phyloP scores from a whole-genome alignment of 92 coral and sea anemone species.

The Palythoa grandiflora region DNA sequence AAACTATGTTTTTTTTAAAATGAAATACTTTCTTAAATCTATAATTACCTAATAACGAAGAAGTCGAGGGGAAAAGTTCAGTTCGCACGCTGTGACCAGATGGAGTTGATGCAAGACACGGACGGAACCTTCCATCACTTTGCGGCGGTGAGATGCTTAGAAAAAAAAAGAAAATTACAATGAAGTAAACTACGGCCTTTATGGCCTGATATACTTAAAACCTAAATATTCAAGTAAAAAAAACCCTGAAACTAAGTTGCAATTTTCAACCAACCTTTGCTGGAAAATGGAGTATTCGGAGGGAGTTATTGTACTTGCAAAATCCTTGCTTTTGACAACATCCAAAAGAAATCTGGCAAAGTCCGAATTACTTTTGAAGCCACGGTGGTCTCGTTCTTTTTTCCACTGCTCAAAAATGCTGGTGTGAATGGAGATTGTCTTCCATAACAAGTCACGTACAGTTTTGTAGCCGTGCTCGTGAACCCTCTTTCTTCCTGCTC shows the following conservation, averaged over 20 bases:
- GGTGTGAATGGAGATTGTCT: conserved; percentile 29
- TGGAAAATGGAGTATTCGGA: background rate
- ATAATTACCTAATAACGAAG: conserved; percentile 35
- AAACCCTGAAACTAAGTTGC: no score
- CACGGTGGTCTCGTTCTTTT: conserved; percentile 14
- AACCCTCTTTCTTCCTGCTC: conserved; percentile 10
- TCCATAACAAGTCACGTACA: background rate
- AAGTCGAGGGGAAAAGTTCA: conserved; percentile 11
- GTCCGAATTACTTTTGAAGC: conserved; percentile 27
- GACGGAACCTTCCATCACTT: conserved; percentile 1
- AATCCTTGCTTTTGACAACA: conserved; percentile 18
- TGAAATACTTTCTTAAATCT: background rate
- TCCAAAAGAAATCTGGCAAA: conserved; percentile 39
- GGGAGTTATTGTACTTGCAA: background rate
- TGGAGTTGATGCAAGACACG: conserved; percentile 9
- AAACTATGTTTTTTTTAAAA: background rate
- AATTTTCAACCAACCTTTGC: conserved; percentile 8
- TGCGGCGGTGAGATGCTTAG: conserved; percentile 27
- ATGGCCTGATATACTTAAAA: no score
- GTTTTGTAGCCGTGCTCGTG: conserved; percentile 13
- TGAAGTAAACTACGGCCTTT: background rate
- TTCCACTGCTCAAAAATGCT: conserved; percentile 41
- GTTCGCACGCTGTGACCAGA: conserved; percentile 34
- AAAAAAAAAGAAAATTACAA: conserved; percentile 6
- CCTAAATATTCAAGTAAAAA: no score